Conservation (phyloP, 2,888 invertebrate species). For the Nowickia ferox region DNA sequence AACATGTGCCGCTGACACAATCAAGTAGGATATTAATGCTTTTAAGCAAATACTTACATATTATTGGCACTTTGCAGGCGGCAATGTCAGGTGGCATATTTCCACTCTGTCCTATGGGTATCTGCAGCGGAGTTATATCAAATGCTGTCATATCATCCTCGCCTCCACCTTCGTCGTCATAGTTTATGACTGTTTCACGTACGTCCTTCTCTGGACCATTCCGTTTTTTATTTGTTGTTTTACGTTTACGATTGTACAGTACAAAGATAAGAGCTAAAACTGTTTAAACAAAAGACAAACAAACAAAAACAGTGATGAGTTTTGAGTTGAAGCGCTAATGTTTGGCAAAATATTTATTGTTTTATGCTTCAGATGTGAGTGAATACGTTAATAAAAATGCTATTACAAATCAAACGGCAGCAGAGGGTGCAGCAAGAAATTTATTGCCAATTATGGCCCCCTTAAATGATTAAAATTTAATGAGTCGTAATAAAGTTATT, state of each 20-base stretch:
- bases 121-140: slow-evolving; percentile 98
- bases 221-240: slow-evolving; percentile 92
- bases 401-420: slow-evolving; percentile 53
- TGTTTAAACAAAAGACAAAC: slow-evolving; percentile 79
- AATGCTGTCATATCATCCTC: slow-evolving; percentile 99
- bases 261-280: slow-evolving; percentile 97
- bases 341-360: slow-evolving; percentile 54
- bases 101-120: slow-evolving; percentile 91
- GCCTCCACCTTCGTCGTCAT: slow-evolving; percentile 99
- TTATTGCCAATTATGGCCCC: not conserved
- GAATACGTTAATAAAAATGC: slow-evolving; percentile 46
- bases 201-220: slow-evolving; percentile 99
- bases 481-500: not conserved
- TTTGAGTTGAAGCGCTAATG: not conserved
- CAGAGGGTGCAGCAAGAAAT: not conserved
- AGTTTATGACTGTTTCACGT: slow-evolving; percentile 99
- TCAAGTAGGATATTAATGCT: not conserved
- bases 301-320: slow-evolving; percentile 5
- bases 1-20: slow-evolving; percentile 6
- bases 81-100: slow-evolving; percentile 93
- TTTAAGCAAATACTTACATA: slow-evolving; percentile 80
- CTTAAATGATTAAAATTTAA: not conserved
- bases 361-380: slow-evolving; percentile 51
- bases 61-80: slow-evolving; percentile 88
- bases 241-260: slow-evolving; percentile 96